phyloP scores from a whole-genome alignment of 2,888 invertebrate species.

The Heliconius aoede region DNA sequence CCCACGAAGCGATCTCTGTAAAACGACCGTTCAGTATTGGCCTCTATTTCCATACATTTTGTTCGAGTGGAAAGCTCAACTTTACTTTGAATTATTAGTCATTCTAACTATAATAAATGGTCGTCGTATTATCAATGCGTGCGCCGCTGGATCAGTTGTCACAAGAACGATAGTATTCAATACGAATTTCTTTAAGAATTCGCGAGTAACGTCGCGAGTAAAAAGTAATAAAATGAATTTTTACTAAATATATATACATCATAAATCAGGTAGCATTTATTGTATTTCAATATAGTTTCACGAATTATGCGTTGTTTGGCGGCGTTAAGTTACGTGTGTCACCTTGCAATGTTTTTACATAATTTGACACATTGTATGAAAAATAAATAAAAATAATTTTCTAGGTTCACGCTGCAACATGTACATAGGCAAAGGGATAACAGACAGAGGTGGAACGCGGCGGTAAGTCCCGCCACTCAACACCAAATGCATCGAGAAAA shows the following conservation, averaged over 20 bases:
- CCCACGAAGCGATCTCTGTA: conserved; percentile 64
- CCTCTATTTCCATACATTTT: background rate
- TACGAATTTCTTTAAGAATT: background rate
- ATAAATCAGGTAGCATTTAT: background rate
- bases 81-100: background rate
- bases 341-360: background rate
- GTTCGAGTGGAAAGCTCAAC: conserved; percentile 10
- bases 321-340: background rate
- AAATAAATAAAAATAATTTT: too few relatives aligned
- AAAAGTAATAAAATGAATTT: too few relatives aligned
- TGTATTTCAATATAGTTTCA: background rate
- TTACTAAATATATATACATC: too few relatives aligned
- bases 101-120: conserved; percentile 15
- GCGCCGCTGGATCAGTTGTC: background rate
- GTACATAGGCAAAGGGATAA: too few relatives aligned
- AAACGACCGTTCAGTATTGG: conserved; percentile 30
- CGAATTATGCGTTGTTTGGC: background rate
- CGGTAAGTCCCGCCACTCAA: too few relatives aligned
- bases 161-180: background rate
- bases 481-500: too few relatives aligned
- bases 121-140: background rate
- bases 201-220: too few relatives aligned
- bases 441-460: too few relatives aligned
- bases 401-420: too few relatives aligned
- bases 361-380: too few relatives aligned